Evolutionary conservation across 1,140 invertebrate species (phyloP), one percentile per base, ranked within the genome.

Genomic region (Yoshiicerus persimilis): DNA sequence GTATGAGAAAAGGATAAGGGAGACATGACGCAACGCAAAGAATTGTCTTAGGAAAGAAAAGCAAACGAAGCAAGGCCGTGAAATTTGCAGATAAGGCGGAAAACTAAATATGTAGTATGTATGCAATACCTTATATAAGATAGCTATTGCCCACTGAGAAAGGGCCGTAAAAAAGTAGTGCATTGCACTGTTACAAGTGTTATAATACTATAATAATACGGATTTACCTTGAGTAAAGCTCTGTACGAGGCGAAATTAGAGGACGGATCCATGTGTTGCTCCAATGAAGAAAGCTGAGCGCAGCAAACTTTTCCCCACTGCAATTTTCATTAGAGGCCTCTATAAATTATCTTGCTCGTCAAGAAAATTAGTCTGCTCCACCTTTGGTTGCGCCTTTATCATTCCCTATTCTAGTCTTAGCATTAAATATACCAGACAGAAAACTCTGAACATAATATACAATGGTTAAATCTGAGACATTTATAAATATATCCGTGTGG

Each of bases 231-330:
- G 88, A 98, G 92, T 56, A 96, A 97, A 70, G 96, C 96, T 87
- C 97, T 93, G 92, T 98, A 98, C 92, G 95, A 96, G 92, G 95
- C 95, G 92, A 98, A 98, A 93, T 98, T 98, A 91, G 96, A 96
- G 90, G 96, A 96, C 27, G 97, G 97, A 92, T 97, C 96, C 96
- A 98, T 97, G 93, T 97, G 96, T 92, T 97, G 96, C 93, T 98
- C 97, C 38, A 62, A 84, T 47, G 56, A 66, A 30, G 80, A 77
- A 84, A 88, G 47, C 36, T 88, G 36, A 88, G 47, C 38, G 86
- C 66, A 87, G 34, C 64, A 75, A 84, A 86, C 84, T 66, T 86
- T 86, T 86, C 56, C 47, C 84, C 84, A 86, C 84, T 86, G 84
- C 84, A 86, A 86, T 86, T 86, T 86, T 86, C 84, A 86, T 86